Evolutionary conservation across 2,888 invertebrate genomes (phyloP), one percentile per base, ranked within the genome.

Genomic region (Cantharis rufa): DNA sequence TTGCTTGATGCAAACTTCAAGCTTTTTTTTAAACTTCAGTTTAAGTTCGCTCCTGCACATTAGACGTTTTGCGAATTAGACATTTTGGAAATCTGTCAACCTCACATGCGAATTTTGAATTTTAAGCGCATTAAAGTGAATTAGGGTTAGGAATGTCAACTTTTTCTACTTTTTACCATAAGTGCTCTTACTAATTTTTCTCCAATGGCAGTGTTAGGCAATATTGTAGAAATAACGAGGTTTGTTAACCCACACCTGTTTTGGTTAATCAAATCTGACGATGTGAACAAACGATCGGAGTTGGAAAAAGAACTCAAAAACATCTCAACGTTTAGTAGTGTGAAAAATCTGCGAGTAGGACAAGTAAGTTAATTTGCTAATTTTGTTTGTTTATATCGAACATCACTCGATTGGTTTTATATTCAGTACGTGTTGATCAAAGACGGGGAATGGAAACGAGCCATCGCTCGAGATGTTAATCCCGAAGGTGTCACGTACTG

Each of bases 211-310:
- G 9, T 7, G 4, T 2, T n/a, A 2, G 16, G 71, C 18, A 16
- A 32, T 15, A n/a, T 5, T 15, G 71, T 79, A 10, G 64, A 70
- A 18, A 76, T 84, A n/a, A 70, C 82, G 10, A 82, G 83, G 7
- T 84, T 84, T 75, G 64, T 84, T 15, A 84, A 82, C 77, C 85
- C 85, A 7, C 83, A 86, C 80, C 78, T 84, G 74, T 85, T 86
- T 81, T 86, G 84, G 84, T 71, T 84, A 16, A 79, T 82, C 21
- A 77, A 82, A 27, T 72, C 68, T 0, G 72, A 81, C 48, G 71
- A 79, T 18, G 71, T 71, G 66, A 66, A 75, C 10, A 76, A 69
- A 9, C 72, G 70, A 74, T n/a, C 18, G 68, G 10, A 16, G 76
- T 82, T 76, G 64, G 80, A 75, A 69, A 74, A 66, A 79, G 80